Evolutionary conservation across 2,113 vertebrate genomes (phyloP), one percentile per base, ranked within the genome.

Genomic region (Ovibos moschatus): DNA sequence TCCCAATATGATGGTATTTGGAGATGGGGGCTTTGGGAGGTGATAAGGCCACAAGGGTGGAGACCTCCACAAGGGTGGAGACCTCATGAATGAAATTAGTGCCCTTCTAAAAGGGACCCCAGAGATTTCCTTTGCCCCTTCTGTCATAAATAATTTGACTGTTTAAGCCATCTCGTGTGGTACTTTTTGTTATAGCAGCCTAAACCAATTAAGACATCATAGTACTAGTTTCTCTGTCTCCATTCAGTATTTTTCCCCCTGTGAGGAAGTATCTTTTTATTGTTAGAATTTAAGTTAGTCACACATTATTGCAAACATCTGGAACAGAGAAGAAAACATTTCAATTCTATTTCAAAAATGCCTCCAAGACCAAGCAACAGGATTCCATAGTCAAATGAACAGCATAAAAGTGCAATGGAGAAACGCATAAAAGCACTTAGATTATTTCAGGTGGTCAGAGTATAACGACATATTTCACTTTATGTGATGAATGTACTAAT

Each of bases 281-380:
- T 19, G 4, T 90, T 98, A 97, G 95, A 94, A 93, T 97, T 97
- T 89, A 95, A 71, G 97, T 91, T 64, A 97, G 89, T 94, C 94
- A 86, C 74, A 71, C 30, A 0, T 98, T 98, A 99, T 98, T 98
- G 71, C 87, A 99, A 98, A 98, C 98, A 98, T 97, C 98, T 98
- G 96, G 92, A 98, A 62, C 21, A 91, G 40, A 97, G 79, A 74
- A 97, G 93, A 97, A 98, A 98, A 97, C 76, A 43, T n/a, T 97
- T 98, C 96, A 76, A 98, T 96, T 98, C 28, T 82, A 94, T 97
- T 82, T 25, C 71, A 87, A 91, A 98, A 95, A 95, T 50, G 62
- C 76, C 92, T 98, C 64, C 86, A 89, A 98, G 67, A 55, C 57
- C 1, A 14, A 97, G 57, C 8, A 92, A 96, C 16, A 84, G 50